Base-by-base conservation (phyloP, 2,888 invertebrate species). In the Abrostola tripartita region DNA sequence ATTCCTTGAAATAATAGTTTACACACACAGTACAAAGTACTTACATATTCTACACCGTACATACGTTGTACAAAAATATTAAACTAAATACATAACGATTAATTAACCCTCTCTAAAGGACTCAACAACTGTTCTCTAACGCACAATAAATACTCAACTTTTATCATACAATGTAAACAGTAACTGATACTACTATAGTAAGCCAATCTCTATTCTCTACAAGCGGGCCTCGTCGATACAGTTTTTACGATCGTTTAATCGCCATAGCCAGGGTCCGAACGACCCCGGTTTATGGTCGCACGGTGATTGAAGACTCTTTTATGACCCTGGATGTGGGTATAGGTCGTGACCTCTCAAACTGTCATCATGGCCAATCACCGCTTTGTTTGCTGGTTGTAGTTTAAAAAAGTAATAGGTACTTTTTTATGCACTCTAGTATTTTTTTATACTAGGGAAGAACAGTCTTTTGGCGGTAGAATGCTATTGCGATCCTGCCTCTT, bases 181-280 rank as follows among this genome's bases (percentile, higher is more conserved):
- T 52, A n/a, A 8, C 11, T 14, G 37, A 52, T n/a, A 52, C 37
- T 37, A 52, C 35, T 10, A 24, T 35, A 9, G 12, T 24, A 50
- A 47, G 44, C 55, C 62, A 62, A 59, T 62, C 54, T 67, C 14
- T 12, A 14, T n/a, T n/a, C n/a, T n/a, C 14, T 14, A 47, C 44
- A 47, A 47, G 44, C 14, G 44, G 44, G 24, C 24, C 24, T 53
- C 58, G 38, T 61, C 80, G 71, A 78, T 74, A 81, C 81, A 78
- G 63, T 62, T 82, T 84, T 85, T 85, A 85, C 76, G 79, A 80
- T 42, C 77, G 55, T 66, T 81, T 83, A 85, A 84, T 84, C 81
- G 76, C 65, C 74, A 77, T 77, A 74, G 74, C 44, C 61, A 37
- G 66, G 69, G 58, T 67, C 57, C 66, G 54, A 76, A 76, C 58